Evolutionary conservation across 2,888 invertebrate species (phyloP), one percentile per base, ranked within the genome.

Genomic region (Dicranocentrus wangi): DNA sequence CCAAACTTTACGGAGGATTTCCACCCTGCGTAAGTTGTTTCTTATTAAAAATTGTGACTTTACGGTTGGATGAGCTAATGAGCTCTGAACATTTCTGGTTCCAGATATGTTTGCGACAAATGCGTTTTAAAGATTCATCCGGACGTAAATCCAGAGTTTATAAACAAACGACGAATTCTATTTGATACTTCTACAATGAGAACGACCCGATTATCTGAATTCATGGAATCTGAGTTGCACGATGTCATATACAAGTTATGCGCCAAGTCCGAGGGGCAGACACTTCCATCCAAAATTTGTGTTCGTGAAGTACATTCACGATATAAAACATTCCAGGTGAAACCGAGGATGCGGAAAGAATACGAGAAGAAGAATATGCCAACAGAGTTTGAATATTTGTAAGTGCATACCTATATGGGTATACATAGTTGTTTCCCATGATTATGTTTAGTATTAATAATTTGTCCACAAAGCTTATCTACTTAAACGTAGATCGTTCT

Each of bases 341-440:
- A 23, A 10, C 53, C 63, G 0, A 0, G n/a, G 2, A 73, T 73
- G 73, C 51, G 32, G 21, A 13, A n/a, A 17, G 73, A 73, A 23
- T 39, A 39, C 28, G 7, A 21, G 2, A 63, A 39, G 13, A n/a
- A 51, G 39, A 43, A 28, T 3, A 17, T 13, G 5, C 53, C 63
- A 3, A 47, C 13, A 1, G 19, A 73, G 15, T 73, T 47, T 19
- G 32, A 28, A 13, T 73, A 63, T 25, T 53, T 15, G 73, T 73
- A n/a, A 73, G 73, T 17, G 2, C 55, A 55, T n/a, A n/a, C n/a
- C n/a, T 32, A 32, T 32, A 32, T 32, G 32, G 32, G n/a, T 51
- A 51, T 13, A 17, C 17, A 51, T 51, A 51, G n/a, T 51, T 51
- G 13, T 39, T 39, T 39, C 13, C 13, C 7, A 39, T 39, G 7